Percentiles rank a stretch among this genome's conserved stretches.
phyloP scores from a whole-genome alignment of 2,888 invertebrate species.

The Rhabditoides inermis region DNA sequence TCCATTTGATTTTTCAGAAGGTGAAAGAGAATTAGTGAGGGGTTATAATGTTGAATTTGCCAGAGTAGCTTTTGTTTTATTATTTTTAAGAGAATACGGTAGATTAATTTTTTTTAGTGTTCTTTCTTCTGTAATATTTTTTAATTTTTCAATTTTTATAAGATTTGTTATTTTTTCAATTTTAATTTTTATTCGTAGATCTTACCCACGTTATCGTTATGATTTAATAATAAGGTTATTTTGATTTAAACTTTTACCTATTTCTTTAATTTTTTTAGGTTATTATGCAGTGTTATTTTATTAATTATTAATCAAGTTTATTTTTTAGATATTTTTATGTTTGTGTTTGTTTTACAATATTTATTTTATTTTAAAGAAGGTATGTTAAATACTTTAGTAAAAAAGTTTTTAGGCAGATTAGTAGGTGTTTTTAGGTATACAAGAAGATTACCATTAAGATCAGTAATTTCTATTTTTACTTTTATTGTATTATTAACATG shows the following conservation, averaged over 20 bases:
- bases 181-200: conserved; percentile 33
- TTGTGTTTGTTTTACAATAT: conserved; percentile 36
- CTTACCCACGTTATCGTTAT: conserved; percentile 34
- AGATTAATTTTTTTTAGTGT: conserved; percentile 54
- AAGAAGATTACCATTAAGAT: conserved; percentile 21
- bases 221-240: conserved; percentile 27
- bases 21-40: conserved; percentile 40
- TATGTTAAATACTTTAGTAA: conserved; percentile 30
- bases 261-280: conserved; percentile 25
- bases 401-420: conserved; percentile 30
- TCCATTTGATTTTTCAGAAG: conserved; percentile 37
- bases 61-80: conserved; percentile 37
- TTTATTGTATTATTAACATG: conserved; percentile 51
- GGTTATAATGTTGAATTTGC: conserved; percentile 38
- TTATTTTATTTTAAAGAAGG: conserved; percentile 36
- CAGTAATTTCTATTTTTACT: conserved; percentile 40
- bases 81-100: conserved; percentile 54
- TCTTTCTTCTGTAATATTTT: conserved; percentile 24
- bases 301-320: conserved; percentile 31
- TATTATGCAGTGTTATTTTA: conserved; percentile 25
- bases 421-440: conserved; percentile 35
- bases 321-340: conserved; percentile 37
- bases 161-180: conserved; percentile 21
- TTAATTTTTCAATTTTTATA: conserved; percentile 24
- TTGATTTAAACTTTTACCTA: conserved; percentile 29